Evolutionary conservation across 1,140 invertebrate species (phyloP), one percentile per base, ranked within the genome.

Genomic region (Andricus grossulariae): DNA sequence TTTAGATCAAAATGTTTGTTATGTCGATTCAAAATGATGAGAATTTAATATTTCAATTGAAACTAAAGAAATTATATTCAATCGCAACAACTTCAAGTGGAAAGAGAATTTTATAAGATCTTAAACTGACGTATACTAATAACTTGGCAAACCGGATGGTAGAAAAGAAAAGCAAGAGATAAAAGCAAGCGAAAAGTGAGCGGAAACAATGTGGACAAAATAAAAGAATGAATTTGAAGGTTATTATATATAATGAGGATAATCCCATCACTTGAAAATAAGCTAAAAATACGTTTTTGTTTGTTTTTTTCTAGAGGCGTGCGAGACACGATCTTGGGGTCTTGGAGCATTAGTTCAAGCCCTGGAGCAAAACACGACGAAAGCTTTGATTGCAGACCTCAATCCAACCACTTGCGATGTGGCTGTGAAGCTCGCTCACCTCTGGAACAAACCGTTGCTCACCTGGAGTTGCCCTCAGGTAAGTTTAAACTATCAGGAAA

Each of bases 401-500:
- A 90, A 92, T 79, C 86, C 86, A 45, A 88, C 88, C 71, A 89
- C 88, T 74, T 92, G 92, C 79, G 91, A 92, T 60, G 87, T 91
- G 18, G 88, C 90, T 12, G 88, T 88, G 0, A 88, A 90, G 78
- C 87, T 92, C 71, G 91, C 91, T 32, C 86, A 89, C 77, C 86
- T 92, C 54, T 91, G 92, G 90, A 90, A 90, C 51, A 91, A 92
- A 76, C 89, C 90, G 11, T 83, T 92, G 16, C 81, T 92, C 74
- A 92, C 92, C 18, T 92, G 91, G 92, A 92, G 90, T 54, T 92
- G 91, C 78, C 91, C 91, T 76, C 85, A 91, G 85, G 92, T 92
- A 77, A 89, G 82, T 80, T 19, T 21, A 50, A 66, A 45, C 25
- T n/a, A n/a, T 10, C 39, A 66, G n/a, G 16, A 39, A 12, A 60